Conservation (phyloP, 2,113 vertebrate species). For the Paratilapia polleni region DNA sequence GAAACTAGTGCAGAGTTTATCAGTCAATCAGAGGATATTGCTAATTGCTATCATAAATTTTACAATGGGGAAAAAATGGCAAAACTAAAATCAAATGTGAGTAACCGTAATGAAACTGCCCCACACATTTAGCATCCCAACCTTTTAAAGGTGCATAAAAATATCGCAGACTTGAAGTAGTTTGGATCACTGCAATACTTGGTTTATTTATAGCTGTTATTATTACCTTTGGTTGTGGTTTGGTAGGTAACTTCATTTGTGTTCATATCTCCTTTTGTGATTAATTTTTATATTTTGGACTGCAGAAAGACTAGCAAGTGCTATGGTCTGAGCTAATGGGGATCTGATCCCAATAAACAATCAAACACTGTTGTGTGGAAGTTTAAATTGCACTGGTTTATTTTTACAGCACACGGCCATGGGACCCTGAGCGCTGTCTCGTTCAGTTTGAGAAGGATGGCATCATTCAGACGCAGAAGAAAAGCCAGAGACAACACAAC, state of each 20-base stretch:
- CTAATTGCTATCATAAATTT: neutral
- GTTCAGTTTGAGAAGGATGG: conserved; percentile 92
- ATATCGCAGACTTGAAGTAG: neutral
- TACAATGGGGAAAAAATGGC: fast-evolving
- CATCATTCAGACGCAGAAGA: conserved; percentile 88
- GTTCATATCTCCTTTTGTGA: neutral
- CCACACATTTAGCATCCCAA: no score
- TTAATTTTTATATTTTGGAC: neutral
- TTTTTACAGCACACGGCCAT: conserved; percentile 83
- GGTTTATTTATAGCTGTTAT: neutral
- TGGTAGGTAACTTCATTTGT: neutral
- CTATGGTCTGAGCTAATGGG: neutral
- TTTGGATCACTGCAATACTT: neutral
- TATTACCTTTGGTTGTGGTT: neutral
- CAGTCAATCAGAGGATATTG: neutral
- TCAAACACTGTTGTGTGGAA: neutral
- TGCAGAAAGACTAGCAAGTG: neutral
- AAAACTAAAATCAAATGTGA: neutral
- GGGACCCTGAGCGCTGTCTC: conserved; percentile 87
- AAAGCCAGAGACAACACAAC: conserved; percentile 72
- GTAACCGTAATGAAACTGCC: fast-evolving
- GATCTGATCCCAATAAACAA: neutral
- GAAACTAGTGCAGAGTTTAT: neutral
- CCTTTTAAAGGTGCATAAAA: no score
- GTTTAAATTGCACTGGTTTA: neutral